Percentiles rank a stretch among this genome's conserved stretches.
These are phyloP conservation scores for Cyclophora punctaria DNA, from an alignment of 2,888 invertebrate genomes.

Conservation along the genomic window DNA sequence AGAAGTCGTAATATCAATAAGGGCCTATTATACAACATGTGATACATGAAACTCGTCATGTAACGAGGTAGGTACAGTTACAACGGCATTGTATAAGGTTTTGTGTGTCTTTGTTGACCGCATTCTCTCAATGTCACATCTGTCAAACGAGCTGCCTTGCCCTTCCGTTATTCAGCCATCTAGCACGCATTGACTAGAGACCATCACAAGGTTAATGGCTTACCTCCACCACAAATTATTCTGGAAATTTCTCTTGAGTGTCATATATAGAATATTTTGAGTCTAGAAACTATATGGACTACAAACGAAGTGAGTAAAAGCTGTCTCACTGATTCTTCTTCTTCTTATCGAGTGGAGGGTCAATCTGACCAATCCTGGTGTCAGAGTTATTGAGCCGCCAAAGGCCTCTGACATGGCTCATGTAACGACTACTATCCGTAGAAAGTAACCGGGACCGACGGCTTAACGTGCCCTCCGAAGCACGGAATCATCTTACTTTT, in stretches of 20 bases:
- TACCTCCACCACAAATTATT: slow-evolving; percentile 10
- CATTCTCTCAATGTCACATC: slow-evolving; percentile 35
- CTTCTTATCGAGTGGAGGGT: too few relatives aligned
- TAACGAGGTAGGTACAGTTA: slow-evolving; percentile 14
- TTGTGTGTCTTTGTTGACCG: slow-evolving; percentile 31
- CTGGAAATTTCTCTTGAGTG: slow-evolving; percentile 5
- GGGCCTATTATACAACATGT: slow-evolving; percentile 9
- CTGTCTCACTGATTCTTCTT: too few relatives aligned
- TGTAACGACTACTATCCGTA: too few relatives aligned
- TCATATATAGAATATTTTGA: slow-evolving; percentile 20
- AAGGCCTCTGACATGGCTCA: too few relatives aligned
- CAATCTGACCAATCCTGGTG: too few relatives aligned
- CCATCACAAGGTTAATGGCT: slow-evolving; percentile 25
- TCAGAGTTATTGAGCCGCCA: too few relatives aligned
- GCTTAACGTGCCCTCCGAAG: too few relatives aligned
- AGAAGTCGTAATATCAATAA: slow-evolving; percentile 1
- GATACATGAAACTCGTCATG: slow-evolving; percentile 12
- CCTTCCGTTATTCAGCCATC: slow-evolving; percentile 32
- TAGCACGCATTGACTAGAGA: slow-evolving; percentile 23
- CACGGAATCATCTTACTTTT: too few relatives aligned
- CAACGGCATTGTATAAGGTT: slow-evolving; percentile 30
- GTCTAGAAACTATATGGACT: slow-evolving; percentile 3
- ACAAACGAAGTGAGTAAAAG: too few relatives aligned
- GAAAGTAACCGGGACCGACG: too few relatives aligned
- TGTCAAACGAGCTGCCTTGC: slow-evolving; percentile 27